Evolutionary conservation across 2,888 invertebrate genomes (phyloP).

Genomic region (Erebia ligea): DNA sequence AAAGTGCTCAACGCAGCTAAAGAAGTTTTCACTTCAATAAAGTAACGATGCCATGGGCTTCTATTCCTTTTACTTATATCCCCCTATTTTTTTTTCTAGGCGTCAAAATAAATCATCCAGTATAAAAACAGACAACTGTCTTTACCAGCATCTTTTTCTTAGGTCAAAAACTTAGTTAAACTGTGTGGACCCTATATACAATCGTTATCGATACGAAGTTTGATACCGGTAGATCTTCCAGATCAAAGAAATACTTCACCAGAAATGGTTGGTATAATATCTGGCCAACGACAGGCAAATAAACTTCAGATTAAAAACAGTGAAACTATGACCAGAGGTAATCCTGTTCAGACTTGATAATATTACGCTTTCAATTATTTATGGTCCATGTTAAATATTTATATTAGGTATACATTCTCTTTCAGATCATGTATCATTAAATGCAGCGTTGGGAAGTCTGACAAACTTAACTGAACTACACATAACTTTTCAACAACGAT

Average conservation of each 20-base stretch:
- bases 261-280: slow-evolving; percentile 72
- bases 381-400: background rate
- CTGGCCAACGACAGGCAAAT: slow-evolving; percentile 58
- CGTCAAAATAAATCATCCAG: too few species aligned
- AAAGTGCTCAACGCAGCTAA: too few species aligned
- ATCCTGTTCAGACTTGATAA: background rate
- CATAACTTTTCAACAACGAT: slow-evolving; percentile 68
- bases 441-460: slow-evolving; percentile 76
- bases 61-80: too few species aligned
- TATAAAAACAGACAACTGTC: background rate
- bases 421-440: slow-evolving; percentile 78
- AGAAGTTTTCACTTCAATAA: too few species aligned
- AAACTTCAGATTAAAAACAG: slow-evolving; percentile 51
- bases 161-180: slow-evolving; percentile 71
- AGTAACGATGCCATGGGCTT: too few species aligned
- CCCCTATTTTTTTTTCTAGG: too few species aligned
- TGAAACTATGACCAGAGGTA: slow-evolving; percentile 63
- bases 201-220: slow-evolving; percentile 66
- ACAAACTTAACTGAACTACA: slow-evolving; percentile 70
- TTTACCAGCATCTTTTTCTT: slow-evolving; percentile 32
- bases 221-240: slow-evolving; percentile 72
- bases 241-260: slow-evolving; percentile 71
- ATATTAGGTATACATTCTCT: slow-evolving; percentile 31
- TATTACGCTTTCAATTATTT: background rate
- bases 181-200: slow-evolving; percentile 75